phyloP scores from a whole-genome alignment of 2,888 invertebrate genomes.

The Drosophila parthenogenetica region DNA sequence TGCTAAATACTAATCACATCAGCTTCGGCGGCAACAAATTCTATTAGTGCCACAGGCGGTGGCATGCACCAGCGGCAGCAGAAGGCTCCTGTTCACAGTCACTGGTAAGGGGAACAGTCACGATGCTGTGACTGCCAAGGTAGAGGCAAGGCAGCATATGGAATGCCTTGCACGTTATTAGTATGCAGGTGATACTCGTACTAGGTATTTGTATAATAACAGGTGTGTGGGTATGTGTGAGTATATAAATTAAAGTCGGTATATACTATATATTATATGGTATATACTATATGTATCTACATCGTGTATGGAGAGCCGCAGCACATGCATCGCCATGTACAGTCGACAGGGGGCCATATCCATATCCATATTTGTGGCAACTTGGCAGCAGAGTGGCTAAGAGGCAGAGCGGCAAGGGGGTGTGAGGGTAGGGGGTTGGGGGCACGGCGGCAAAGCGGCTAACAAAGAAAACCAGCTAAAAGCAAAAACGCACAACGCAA shows the following conservation, averaged over 20 bases:
- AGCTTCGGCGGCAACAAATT: constrained; percentile 61
- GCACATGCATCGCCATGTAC: constrained; percentile 53
- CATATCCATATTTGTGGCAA: constrained; percentile 52
- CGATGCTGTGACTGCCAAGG: constrained; percentile 32
- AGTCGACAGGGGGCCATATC: constrained; percentile 57
- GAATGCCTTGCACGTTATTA: constrained; percentile 54
- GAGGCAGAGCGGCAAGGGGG: not conserved
- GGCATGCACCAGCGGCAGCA: constrained; percentile 16
- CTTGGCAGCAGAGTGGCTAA: constrained; percentile 33
- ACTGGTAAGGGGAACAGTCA: constrained; percentile 13
- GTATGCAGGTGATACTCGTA: constrained; percentile 69
- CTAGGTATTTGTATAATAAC: constrained; percentile 68
- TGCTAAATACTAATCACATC: constrained; percentile 63
- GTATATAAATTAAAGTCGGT: constrained; percentile 44
- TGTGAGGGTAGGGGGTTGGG: too few relatives aligned
- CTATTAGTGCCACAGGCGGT: constrained; percentile 54
- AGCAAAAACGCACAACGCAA: constrained; percentile 34
- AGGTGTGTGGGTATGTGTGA: constrained; percentile 24
- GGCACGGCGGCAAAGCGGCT: constrained; percentile 15
- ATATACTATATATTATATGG: not conserved
- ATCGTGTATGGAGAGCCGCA: constrained; percentile 45
- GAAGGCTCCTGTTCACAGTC: too few relatives aligned
- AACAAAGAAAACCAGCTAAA: constrained; percentile 38
- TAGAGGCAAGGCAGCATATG: constrained; percentile 24
- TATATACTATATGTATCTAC: constrained; percentile 11